A percentile compares a stretch with the other conserved stretches of the same genome.
Evolutionary conservation across 2,888 invertebrate genomes (phyloP).

Genomic region (Lycaena phlaeas): DNA sequence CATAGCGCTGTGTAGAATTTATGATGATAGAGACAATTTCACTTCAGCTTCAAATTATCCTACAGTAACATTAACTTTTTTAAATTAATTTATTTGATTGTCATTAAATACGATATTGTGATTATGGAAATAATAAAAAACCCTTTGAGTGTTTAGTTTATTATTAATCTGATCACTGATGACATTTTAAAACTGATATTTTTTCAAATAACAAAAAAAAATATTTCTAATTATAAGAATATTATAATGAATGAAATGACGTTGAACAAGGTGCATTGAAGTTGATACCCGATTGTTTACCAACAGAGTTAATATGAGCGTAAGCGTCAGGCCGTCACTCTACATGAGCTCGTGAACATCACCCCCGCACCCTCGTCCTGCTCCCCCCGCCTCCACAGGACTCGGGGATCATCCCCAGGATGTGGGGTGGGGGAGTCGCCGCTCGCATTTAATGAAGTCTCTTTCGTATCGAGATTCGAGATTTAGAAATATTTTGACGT

Average conservation of each 20-base stretch:
- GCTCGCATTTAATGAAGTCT: slow-evolving; percentile 59
- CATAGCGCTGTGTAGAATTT: too few species aligned
- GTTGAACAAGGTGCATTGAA: too few species aligned
- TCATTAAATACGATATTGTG: too few species aligned
- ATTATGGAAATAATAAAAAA: too few species aligned
- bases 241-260: not conserved
- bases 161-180: too few species aligned
- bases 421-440: slow-evolving; percentile 32
- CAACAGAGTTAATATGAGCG: slow-evolving; percentile 56
- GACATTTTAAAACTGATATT: too few species aligned
- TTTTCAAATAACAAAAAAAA: too few species aligned
- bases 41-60: too few species aligned
- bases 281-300: slow-evolving; percentile 56
- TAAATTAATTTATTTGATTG: too few species aligned
- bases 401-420: slow-evolving; percentile 46
- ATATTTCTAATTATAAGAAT: not conserved
- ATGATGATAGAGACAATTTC: too few species aligned
- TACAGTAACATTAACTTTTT: too few species aligned
- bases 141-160: too few species aligned
- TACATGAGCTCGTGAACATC: slow-evolving; percentile 69
- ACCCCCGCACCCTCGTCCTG: slow-evolving; percentile 31
- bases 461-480: slow-evolving; percentile 54
- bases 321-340: slow-evolving; percentile 54
- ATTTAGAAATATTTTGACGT: slow-evolving; percentile 39
- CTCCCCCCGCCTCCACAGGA: slow-evolving; percentile 18